Evolutionary conservation across 1,140 invertebrate genomes (phyloP).

Genomic region (Drosophila chauvacae): DNA sequence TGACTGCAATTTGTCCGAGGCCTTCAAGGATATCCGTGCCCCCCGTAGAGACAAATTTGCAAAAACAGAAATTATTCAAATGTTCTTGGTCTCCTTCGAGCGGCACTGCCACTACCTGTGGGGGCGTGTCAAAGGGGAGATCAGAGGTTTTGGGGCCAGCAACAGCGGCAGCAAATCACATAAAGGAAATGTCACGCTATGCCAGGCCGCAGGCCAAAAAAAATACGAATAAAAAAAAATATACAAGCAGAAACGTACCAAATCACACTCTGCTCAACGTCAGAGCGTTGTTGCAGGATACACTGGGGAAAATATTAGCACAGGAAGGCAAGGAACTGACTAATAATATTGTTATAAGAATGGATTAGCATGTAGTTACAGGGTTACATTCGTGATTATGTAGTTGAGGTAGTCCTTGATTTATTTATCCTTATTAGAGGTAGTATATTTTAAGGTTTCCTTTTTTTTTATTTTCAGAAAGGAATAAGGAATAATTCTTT

Average conservation of each 20-base stretch:
- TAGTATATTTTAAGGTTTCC: background rate
- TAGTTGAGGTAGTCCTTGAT: background rate
- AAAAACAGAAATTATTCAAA: conserved; percentile 67
- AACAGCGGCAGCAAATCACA: conserved; percentile 68
- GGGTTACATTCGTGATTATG: background rate
- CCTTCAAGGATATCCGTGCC: conserved; percentile 54
- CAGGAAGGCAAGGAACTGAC: background rate
- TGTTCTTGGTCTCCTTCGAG: conserved; percentile 35
- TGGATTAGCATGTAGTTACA: background rate
- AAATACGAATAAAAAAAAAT: conserved; percentile 16
- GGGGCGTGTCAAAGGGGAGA: background rate
- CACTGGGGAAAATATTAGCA: background rate
- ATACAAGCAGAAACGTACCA: conserved; percentile 28
- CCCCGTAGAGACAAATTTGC: conserved; percentile 52
- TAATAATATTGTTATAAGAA: background rate
- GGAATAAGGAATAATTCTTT: background rate
- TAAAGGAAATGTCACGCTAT: conserved; percentile 81
- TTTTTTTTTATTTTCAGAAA: background rate
- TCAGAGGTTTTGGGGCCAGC: conserved; percentile 8
- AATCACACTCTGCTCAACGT: conserved; percentile 51
- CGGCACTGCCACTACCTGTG: conserved; percentile 3
- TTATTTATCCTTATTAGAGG: background rate
- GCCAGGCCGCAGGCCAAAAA: conserved; percentile 48
- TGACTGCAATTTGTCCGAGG: conserved; percentile 71
- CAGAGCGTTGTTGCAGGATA: conserved; percentile 55